phyloP scores from a whole-genome alignment of 1,140 invertebrate species.

The Phocides pigmalion region DNA sequence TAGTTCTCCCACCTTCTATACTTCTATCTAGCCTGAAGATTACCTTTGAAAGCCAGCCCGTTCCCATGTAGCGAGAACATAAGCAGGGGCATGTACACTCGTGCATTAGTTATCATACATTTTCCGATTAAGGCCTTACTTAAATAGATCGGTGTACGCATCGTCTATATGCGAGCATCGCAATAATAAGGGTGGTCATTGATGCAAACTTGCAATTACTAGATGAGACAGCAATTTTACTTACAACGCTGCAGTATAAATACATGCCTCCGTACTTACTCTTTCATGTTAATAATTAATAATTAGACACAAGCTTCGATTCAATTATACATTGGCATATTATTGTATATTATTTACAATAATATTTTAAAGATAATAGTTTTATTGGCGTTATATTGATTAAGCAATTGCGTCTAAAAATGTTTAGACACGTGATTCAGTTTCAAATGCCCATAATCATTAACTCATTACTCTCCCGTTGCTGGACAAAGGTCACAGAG shows the following conservation, averaged over 20 bases:
- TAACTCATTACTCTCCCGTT: too few relatives aligned
- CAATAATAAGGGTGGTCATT: conserved; percentile 11
- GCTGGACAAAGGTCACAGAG: too few relatives aligned
- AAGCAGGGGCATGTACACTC: conserved; percentile 21
- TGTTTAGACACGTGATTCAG: too few relatives aligned
- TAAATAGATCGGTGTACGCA: conserved; percentile 36
- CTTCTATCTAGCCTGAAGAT: background rate
- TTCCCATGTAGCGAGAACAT: conserved; percentile 17
- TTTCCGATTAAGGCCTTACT: conserved; percentile 41
- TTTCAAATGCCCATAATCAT: too few relatives aligned
- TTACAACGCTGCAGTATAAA: background rate
- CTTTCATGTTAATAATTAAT: too few relatives aligned
- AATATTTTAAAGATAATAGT: too few relatives aligned
- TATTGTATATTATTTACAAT: too few relatives aligned
- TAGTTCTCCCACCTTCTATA: too few relatives aligned
- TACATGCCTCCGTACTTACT: background rate
- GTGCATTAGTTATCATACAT: conserved; percentile 42
- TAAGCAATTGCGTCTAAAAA: too few relatives aligned
- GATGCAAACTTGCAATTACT: conserved; percentile 11
- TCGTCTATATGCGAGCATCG: conserved; percentile 3
- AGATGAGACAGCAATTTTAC: conserved; percentile 1
- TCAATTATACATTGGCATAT: background rate
- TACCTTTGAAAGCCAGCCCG: background rate
- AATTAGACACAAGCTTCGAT: background rate
- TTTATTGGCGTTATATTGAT: background rate